Percentiles rank a stretch among this genome's conserved stretches.
phyloP scores from a whole-genome alignment of 2,113 vertebrate species.

The Prietella phreatophila region DNA sequence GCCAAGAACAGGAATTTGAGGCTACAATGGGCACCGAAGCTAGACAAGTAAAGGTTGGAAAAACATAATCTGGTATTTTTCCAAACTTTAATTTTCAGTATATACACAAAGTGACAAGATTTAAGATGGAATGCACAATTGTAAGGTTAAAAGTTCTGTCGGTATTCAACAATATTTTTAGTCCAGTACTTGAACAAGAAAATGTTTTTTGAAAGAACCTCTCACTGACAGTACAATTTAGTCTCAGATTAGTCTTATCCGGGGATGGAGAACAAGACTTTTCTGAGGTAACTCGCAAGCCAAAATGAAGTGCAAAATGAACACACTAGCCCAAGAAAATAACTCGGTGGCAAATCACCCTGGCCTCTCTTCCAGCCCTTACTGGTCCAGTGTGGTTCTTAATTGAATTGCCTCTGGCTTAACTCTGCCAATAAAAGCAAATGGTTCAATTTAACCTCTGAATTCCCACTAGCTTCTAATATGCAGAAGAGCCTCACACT shows the following conservation, averaged over 20 bases:
- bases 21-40: background rate
- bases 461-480: conserved; percentile 27
- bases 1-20: background rate
- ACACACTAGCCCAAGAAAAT: conserved; percentile 19
- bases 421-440: conserved; percentile 27
- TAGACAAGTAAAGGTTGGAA: background rate
- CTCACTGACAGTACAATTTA: background rate
- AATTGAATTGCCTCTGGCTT: conserved; percentile 35
- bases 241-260: conserved; percentile 6
- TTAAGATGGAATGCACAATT: background rate
- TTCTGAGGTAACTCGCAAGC: background rate
- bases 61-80: background rate
- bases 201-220: background rate
- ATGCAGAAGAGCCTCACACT: conserved; percentile 7
- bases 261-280: background rate
- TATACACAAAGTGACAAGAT: conserved; percentile 4
- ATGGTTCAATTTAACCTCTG: conserved; percentile 21
- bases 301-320: conserved; percentile 12
- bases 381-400: conserved; percentile 20
- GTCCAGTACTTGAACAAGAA: background rate
- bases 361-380: background rate
- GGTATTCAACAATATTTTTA: background rate
- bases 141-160: background rate
- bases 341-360: conserved; percentile 7
- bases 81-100: background rate